Conservation (phyloP, 2,888 invertebrate genomes). For the Pedicia rivosa region DNA sequence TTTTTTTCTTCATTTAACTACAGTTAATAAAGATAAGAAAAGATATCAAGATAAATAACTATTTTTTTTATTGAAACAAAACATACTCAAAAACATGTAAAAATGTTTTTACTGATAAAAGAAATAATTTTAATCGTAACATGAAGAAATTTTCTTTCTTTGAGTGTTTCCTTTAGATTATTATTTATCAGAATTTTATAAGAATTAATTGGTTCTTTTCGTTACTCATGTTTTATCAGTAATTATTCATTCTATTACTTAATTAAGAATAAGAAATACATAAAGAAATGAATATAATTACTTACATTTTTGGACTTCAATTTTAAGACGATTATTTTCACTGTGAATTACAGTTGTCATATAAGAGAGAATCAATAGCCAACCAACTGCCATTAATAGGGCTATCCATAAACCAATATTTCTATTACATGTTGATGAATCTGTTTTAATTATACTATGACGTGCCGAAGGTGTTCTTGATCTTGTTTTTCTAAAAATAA, state of each 20-base stretch:
- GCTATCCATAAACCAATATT: slow-evolving; percentile 13
- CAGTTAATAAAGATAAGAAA: too few relatives aligned
- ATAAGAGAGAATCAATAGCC: slow-evolving; percentile 14
- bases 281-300: neutral
- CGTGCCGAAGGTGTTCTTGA: slow-evolving; percentile 7
- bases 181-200: too few relatives aligned
- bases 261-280: neutral
- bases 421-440: slow-evolving; percentile 11
- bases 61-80: too few relatives aligned
- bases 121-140: too few relatives aligned
- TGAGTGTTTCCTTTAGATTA: too few relatives aligned
- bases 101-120: too few relatives aligned
- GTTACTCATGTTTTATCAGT: slow-evolving; percentile 4
- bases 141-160: too few relatives aligned
- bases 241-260: neutral
- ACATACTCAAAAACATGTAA: too few relatives aligned
- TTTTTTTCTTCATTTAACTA: too few relatives aligned
- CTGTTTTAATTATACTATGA: too few relatives aligned
- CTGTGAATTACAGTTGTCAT: slow-evolving; percentile 13
- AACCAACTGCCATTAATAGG: slow-evolving; percentile 12
- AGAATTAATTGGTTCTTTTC: too few relatives aligned
- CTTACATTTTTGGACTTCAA: slow-evolving; percentile 12
- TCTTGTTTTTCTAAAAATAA: slow-evolving; percentile 11
- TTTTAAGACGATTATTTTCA: slow-evolving; percentile 12
- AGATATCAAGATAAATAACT: too few relatives aligned